Evolutionary conservation across 1,140 invertebrate species (phyloP), one percentile per base, ranked within the genome.

Genomic region (Heliconius himera): DNA sequence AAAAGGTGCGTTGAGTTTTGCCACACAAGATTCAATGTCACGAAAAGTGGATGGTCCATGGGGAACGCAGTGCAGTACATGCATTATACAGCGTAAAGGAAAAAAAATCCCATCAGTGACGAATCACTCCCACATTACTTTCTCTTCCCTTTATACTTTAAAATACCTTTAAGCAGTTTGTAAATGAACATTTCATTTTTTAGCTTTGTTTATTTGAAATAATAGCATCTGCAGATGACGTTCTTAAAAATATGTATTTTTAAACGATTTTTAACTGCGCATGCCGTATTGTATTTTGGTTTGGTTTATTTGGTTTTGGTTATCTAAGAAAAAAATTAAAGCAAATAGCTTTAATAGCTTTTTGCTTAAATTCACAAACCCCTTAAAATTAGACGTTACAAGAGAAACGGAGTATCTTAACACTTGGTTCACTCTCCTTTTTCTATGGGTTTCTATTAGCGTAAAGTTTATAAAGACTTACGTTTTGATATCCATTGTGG

Each of bases 211-310:
- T 33, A 54, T 75, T n/a, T 66, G 20, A 29, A 66, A 76, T 76
- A 46, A 74, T 41, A 11, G 26, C 60, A 22, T 74, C 41, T 46
- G 73, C 38, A 13, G 26, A 74, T 26, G 60, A 66, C 60, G 22
- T 66, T 51, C 26, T 66, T 29, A 8, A 11, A 66, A 66, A 66
- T 66, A 66, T 66, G 60, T 66, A 29, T 29, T 66, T 66, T 66
- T 66, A 66, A 66, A 66, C 60, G 60, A 16, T 66, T 29, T 66
- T 66, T 66, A 66, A 66, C 60, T 66, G 60, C 60, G 29, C 26
- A 11, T 29, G 60, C 22, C 11, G 26, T 66, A 66, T 66, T 66
- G 8, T 66, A 29, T 29, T n/a, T n/a, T n/a, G n/a, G n/a, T n/a
- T n/a, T n/a, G n/a, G n/a, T n/a, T n/a, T n/a, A n/a, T n/a, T n/a